These are phyloP conservation scores for Aegotheles bennettii DNA, from an alignment of 2,113 vertebrate genomes.

Conservation along the genomic window DNA sequence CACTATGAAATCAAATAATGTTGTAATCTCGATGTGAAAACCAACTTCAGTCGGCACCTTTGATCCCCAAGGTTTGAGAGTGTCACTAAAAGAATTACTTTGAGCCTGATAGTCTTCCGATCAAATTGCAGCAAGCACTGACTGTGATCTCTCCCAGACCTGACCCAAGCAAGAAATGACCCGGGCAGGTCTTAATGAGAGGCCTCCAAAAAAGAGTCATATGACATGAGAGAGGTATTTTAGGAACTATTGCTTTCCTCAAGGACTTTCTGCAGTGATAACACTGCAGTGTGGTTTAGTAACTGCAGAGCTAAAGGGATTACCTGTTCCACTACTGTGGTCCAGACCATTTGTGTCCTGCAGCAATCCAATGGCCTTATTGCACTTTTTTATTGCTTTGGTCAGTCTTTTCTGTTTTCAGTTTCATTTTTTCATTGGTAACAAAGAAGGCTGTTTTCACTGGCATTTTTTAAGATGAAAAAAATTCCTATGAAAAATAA, in stretches of 20 bases:
- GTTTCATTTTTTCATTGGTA: background rate
- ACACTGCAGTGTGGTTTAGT: background rate
- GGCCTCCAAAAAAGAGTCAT: background rate
- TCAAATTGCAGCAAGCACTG: background rate
- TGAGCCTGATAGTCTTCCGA: background rate
- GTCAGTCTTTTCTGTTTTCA: background rate
- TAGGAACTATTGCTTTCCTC: background rate
- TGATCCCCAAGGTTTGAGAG: conserved; percentile 14
- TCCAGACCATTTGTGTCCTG: background rate
- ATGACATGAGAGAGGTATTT: background rate
- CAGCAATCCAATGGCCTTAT: background rate
- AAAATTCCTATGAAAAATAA: conserved; percentile 13
- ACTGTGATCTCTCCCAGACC: background rate
- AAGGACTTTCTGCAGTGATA: background rate
- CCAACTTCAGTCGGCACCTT: conserved; percentile 41
- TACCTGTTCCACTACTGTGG: background rate
- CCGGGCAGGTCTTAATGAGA: background rate
- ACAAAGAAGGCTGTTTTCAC: background rate
- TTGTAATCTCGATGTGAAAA: conserved; percentile 34
- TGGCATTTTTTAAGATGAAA: background rate
- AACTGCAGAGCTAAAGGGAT: background rate
- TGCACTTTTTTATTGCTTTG: background rate
- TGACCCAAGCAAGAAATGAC: background rate
- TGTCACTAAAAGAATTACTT: conserved; percentile 6
- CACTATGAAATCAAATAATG: conserved; percentile 37